phyloP scores from a whole-genome alignment of 1,140 invertebrate species.

The Drosophila parabipectinata region DNA sequence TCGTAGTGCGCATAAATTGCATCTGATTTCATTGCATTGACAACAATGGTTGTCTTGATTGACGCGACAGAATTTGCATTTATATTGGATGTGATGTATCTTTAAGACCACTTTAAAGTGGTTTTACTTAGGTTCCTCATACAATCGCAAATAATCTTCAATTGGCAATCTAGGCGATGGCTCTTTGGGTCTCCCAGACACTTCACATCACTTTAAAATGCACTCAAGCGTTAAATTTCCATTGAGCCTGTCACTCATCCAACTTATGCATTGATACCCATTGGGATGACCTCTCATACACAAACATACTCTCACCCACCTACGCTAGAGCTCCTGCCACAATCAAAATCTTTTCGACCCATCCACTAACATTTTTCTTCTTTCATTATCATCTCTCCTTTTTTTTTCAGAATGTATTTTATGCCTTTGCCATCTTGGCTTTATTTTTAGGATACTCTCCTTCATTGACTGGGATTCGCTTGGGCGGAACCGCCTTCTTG shows the following conservation, averaged over 20 bases:
- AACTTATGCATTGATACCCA: slow-evolving; percentile 59
- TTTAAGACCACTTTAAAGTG: neutral
- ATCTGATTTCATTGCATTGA: slow-evolving; percentile 61
- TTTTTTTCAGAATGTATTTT: slow-evolving; percentile 58
- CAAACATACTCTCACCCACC: neutral
- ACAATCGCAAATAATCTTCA: slow-evolving; percentile 36
- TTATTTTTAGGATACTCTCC: slow-evolving; percentile 49
- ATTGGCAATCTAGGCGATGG: slow-evolving; percentile 52
- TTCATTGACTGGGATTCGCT: slow-evolving; percentile 42
- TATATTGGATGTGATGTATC: slow-evolving; percentile 40
- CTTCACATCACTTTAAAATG: slow-evolving; percentile 74
- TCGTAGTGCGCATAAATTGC: slow-evolving; percentile 63
- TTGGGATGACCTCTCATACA: slow-evolving; percentile 4
- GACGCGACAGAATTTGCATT: slow-evolving; percentile 56
- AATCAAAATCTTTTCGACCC: slow-evolving; percentile 13
- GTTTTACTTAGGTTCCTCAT: neutral
- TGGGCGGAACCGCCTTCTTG: slow-evolving; percentile 4
- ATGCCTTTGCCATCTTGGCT: slow-evolving; percentile 46
- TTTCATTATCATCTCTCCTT: slow-evolving; percentile 54
- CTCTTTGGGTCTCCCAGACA: slow-evolving; percentile 34
- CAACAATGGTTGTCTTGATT: slow-evolving; percentile 53
- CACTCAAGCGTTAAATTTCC: slow-evolving; percentile 76
- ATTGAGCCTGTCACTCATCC: slow-evolving; percentile 68
- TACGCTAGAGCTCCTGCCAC: neutral
- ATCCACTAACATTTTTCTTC: neutral